These are phyloP conservation scores for Theristicus caerulescens DNA, from an alignment of 2,113 vertebrate genomes.

Conservation along the genomic window DNA sequence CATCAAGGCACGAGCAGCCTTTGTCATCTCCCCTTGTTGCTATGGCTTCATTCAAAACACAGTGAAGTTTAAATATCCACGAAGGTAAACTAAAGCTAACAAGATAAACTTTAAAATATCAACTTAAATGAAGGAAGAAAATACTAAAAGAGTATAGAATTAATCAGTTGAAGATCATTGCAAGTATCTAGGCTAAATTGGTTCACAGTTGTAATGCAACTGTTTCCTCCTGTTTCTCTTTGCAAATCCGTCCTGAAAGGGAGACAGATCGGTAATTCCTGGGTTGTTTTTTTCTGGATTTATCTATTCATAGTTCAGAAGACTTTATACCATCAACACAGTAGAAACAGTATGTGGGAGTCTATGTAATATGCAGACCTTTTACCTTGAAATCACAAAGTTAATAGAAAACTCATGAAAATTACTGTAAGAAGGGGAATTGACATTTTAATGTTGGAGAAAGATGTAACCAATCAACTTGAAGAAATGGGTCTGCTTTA, in stretches of 20 bases:
- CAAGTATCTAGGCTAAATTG: not conserved
- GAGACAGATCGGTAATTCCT: not conserved
- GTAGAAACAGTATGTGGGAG: not conserved
- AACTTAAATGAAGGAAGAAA: not conserved
- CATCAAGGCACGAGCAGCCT: conserved; percentile 81
- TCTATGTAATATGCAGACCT: not conserved
- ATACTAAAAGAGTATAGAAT: not conserved
- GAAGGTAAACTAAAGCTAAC: conserved; percentile 77
- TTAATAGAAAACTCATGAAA: not conserved
- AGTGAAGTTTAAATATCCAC: conserved; percentile 89
- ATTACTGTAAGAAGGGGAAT: not conserved
- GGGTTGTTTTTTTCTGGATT: not conserved
- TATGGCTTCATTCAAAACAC: conserved; percentile 98
- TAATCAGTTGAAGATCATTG: not conserved
- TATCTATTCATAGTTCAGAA: not conserved
- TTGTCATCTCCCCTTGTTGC: conserved; percentile 93
- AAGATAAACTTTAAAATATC: not conserved
- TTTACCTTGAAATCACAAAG: not conserved
- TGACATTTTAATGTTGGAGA: not conserved
- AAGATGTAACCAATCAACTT: not conserved
- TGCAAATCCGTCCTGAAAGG: not conserved
- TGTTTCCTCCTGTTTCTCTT: not conserved
- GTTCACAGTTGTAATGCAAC: not conserved
- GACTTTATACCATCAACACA: not conserved
- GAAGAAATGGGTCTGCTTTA: not conserved